Percentiles rank a stretch among this genome's conserved stretches.
Evolutionary conservation across 2,797 vertebrate genomes (phyloP).

Genomic region (Pachyuromys duprasi): DNA sequence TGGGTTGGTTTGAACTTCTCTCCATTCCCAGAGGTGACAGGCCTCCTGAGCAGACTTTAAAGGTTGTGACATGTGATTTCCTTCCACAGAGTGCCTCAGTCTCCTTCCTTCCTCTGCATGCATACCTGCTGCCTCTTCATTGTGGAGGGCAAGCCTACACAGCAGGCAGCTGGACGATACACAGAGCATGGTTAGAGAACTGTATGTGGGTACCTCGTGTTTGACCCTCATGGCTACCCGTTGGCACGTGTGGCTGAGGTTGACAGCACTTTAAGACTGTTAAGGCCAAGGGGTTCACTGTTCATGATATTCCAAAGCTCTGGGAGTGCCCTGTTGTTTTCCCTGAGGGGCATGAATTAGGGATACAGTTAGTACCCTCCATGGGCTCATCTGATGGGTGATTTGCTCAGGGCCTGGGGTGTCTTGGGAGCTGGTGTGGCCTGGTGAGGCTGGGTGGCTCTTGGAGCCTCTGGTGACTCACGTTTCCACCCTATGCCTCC

Average conservation of each 20-base stretch:
- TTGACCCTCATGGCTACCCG: background rate
- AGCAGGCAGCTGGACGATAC: background rate
- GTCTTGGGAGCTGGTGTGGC: constrained; percentile 69
- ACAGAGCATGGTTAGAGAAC: background rate
- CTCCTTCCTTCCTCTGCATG: constrained; percentile 66
- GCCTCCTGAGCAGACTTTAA: constrained; percentile 77
- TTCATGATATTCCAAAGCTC: background rate
- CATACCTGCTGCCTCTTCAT: constrained; percentile 59
- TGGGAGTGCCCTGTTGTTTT: background rate
- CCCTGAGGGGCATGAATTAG: background rate
- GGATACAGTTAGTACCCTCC: background rate
- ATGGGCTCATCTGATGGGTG: constrained; percentile 78
- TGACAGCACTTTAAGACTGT: background rate
- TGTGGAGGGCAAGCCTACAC: background rate
- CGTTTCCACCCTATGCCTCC: constrained; percentile 35
- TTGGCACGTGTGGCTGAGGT: background rate
- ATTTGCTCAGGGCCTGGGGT: constrained; percentile 57
- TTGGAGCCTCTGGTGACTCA: constrained; percentile 65
- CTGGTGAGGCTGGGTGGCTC: constrained; percentile 68
- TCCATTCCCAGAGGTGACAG: constrained; percentile 74
- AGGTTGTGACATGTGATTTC: constrained; percentile 83
- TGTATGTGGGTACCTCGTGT: background rate
- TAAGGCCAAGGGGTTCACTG: background rate
- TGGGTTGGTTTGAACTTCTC: constrained; percentile 86
- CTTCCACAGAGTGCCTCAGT: constrained; percentile 82